These are phyloP conservation scores for Melanocharis versteri DNA, from an alignment of 2,113 vertebrate species.

Conservation along the genomic window DNA sequence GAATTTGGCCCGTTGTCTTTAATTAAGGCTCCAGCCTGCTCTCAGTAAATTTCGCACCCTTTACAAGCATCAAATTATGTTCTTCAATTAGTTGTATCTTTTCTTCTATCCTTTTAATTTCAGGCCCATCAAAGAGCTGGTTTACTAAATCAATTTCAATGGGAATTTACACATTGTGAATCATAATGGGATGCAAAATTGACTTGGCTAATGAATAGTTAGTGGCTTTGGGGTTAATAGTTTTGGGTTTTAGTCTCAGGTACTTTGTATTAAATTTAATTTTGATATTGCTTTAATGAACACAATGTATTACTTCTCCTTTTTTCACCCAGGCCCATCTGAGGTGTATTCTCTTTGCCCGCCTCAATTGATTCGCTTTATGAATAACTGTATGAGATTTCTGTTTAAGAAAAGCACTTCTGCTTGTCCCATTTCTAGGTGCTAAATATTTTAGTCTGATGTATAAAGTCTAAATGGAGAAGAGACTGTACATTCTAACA, in stretches of 20 bases:
- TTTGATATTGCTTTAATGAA: slow-evolving; percentile 66
- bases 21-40: slow-evolving; percentile 71
- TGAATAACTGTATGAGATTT: slow-evolving; percentile 38
- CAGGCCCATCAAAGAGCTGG: slow-evolving; percentile 70
- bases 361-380: slow-evolving; percentile 25
- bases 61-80: slow-evolving; percentile 60
- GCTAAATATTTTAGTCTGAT: slow-evolving; percentile 1
- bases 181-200: slow-evolving; percentile 79
- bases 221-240: slow-evolving; percentile 77
- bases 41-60: slow-evolving; percentile 50
- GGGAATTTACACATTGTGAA: slow-evolving; percentile 76
- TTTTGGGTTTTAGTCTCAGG: slow-evolving; percentile 69
- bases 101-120: slow-evolving; percentile 75
- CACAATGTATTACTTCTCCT: slow-evolving; percentile 53
- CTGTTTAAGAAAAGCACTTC: slow-evolving; percentile 24
- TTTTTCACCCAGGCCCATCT: not conserved
- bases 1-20: slow-evolving; percentile 62
- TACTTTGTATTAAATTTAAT: slow-evolving; percentile 74
- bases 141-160: slow-evolving; percentile 80
- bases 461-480: not conserved
- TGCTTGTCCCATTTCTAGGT: not conserved
- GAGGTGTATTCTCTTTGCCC: slow-evolving; percentile 40
- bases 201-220: slow-evolving; percentile 78
- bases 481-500: not conserved
- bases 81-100: slow-evolving; percentile 68